Percentiles rank a stretch among this genome's conserved stretches.
phyloP scores from a whole-genome alignment of 1,140 invertebrate genomes.

The Brachionus rotundiformis region DNA sequence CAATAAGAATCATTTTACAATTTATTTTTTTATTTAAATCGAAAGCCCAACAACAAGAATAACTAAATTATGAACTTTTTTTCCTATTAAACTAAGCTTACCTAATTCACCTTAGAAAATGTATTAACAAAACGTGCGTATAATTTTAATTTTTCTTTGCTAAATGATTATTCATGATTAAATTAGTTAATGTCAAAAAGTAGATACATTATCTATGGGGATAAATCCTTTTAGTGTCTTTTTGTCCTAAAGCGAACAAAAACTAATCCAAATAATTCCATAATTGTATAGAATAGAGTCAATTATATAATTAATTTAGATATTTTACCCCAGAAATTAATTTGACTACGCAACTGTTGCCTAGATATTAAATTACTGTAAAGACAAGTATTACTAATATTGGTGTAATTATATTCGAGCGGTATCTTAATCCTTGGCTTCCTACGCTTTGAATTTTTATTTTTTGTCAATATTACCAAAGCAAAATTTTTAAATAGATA shows the following conservation, averaged over 20 bases:
- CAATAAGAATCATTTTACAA: not conserved
- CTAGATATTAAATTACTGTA: not conserved
- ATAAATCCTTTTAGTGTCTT: no score
- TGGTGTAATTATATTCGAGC: not conserved
- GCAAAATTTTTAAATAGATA: not conserved
- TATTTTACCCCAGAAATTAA: not conserved
- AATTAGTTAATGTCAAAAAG: no score
- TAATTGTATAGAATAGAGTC: not conserved
- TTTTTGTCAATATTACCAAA: not conserved
- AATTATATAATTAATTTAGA: not conserved
- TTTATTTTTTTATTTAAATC: not conserved
- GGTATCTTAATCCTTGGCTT: not conserved
- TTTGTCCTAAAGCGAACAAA: not conserved
- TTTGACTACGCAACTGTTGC: not conserved
- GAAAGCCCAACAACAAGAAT: not conserved
- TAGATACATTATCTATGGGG: no score
- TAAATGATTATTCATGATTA: not conserved
- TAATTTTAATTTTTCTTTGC: not conserved
- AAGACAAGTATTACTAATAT: not conserved
- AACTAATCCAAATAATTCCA: not conserved
- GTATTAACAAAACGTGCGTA: not conserved
- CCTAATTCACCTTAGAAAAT: not conserved
- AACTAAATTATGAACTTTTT: slow-evolving; percentile 11
- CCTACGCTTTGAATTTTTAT: not conserved
- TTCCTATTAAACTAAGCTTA: not conserved